A percentile compares a stretch with the other conserved stretches of the same genome.
Evolutionary conservation across 2,113 vertebrate genomes (phyloP).

Genomic region (Condylura cristata): DNA sequence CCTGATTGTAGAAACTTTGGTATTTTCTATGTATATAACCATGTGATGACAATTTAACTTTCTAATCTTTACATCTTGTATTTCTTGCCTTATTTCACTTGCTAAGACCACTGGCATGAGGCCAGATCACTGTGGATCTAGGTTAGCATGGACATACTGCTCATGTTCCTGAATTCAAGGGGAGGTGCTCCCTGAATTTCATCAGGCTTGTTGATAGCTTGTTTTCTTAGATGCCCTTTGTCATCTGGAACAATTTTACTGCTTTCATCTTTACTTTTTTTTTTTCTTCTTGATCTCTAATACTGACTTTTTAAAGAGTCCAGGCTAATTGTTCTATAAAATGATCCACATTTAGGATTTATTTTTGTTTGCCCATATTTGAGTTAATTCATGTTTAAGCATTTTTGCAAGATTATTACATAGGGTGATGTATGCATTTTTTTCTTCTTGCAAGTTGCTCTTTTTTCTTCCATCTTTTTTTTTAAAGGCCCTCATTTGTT

Average conservation of each 20-base stretch:
- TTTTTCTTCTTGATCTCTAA: neutral
- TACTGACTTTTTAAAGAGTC: conserved; percentile 1
- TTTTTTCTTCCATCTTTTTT: neutral
- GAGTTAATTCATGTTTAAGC: neutral
- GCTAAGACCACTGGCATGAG: neutral
- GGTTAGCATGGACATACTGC: neutral
- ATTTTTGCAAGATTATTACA: neutral
- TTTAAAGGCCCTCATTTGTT: neutral
- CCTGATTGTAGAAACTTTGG: neutral
- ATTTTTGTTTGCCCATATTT: neutral
- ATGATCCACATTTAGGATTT: neutral
- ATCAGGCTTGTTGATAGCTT: neutral
- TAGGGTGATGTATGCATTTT: neutral
- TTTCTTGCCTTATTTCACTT: neutral
- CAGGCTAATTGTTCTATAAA: neutral
- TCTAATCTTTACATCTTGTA: neutral
- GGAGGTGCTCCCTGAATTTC: neutral
- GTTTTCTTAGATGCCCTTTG: neutral
- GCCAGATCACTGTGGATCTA: neutral
- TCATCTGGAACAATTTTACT: neutral
- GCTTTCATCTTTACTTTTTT: neutral
- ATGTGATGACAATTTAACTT: neutral
- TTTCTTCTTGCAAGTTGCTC: neutral
- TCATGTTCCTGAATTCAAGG: neutral
- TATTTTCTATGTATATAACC: neutral